Conservation (phyloP, 2,888 invertebrate genomes). For the Anoplius nigerrimus region DNA sequence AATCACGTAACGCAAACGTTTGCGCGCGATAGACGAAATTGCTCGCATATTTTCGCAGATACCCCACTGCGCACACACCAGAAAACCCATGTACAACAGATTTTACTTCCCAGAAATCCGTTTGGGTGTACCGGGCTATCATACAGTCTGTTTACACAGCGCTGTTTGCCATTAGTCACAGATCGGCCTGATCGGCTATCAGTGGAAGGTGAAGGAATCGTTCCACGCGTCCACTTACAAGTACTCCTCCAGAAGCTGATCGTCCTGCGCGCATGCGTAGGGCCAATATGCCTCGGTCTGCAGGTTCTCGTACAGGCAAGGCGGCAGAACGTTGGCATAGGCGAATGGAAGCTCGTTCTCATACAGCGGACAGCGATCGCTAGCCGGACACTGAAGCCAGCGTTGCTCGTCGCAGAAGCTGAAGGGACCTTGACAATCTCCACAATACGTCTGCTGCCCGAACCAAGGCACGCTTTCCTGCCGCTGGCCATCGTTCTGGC, state of each 20-base stretch:
- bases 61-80: no score
- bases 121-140: no score
- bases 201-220: no score
- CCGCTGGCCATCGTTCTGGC: background rate
- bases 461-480: background rate
- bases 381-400: slow-evolving; percentile 68
- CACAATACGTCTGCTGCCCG: no score
- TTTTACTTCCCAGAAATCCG: no score
- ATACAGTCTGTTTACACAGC: no score
- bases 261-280: slow-evolving; percentile 41
- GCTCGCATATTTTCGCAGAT: no score
- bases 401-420: slow-evolving; percentile 63
- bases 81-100: no score
- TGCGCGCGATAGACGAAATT: no score
- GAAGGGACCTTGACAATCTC: slow-evolving; percentile 35
- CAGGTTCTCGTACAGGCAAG: slow-evolving; percentile 41
- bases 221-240: slow-evolving; percentile 57
- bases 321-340: slow-evolving; percentile 27
- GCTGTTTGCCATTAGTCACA: no score
- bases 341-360: slow-evolving; percentile 11
- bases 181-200: no score
- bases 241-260: slow-evolving; percentile 62
- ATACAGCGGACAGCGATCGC: slow-evolving; percentile 66
- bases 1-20: no score
- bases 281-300: background rate